Base-by-base conservation (phyloP, 35 echinoderm and acorn worm species). In the Patiria miniata region DNA sequence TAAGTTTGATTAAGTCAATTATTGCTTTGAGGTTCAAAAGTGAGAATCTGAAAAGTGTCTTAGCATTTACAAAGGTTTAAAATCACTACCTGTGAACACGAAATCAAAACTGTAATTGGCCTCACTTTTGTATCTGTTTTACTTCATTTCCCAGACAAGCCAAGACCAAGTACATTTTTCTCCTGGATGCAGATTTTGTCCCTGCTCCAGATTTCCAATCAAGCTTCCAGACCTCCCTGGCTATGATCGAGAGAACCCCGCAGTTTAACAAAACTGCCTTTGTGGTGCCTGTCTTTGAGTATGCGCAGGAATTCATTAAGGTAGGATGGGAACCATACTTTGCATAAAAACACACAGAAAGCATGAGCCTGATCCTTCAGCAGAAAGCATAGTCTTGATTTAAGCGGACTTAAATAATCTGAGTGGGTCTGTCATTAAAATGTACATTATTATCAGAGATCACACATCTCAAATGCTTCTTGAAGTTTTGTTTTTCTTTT, bases 201-300 rank as follows among this genome's bases (percentile, higher is more conserved):
- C 90, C 90, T 4, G 87, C 90, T 36, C 90, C 85, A 4, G 54
- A 79, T 5, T 69, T 92, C 3, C 69, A 82, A 32, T 52, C 86
- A 29, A 87, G 56, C 79, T 92, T 92, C 61, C 78, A 65, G 33
- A 26, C 77, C 54, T 42, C 78, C 26, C 29, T 87, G 34, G n/a
- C 28, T 39, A 36, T 51, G 32, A 61, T 82, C 36, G 78, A 81
- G 33, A 60, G 23, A 51, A 51, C 58, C 7, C 52, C 61, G 29
- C 19, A 28, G 52, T 21, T 68, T n/a, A 54, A 33, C 39, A 73
- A 92, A 23, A 87, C 79, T 82, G 90, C 90, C 8, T 92, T 88
- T 87, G 90, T 92, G 16, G 90, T 92, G 39, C 90, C 90, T 52
- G 90, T 78, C 36, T 92, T 92, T 87, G 90, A 92, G 37, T 92